Percentiles rank a stretch among this genome's conserved stretches.
Evolutionary conservation across 2,888 invertebrate species (phyloP).

Genomic region (Archaeoteleia sp.): DNA sequence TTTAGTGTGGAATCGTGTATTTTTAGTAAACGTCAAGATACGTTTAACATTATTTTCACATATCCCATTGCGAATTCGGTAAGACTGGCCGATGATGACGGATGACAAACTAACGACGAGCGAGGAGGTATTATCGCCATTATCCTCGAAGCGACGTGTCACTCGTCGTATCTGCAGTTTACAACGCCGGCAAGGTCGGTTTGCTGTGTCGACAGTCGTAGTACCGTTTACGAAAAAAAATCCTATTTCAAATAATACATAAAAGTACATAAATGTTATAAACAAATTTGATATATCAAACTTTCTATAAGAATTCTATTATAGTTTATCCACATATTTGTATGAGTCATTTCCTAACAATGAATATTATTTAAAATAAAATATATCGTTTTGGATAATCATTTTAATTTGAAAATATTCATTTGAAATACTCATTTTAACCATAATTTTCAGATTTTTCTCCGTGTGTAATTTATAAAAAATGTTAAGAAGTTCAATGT

Average conservation of each 20-base stretch:
- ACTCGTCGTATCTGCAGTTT: conserved; percentile 41
- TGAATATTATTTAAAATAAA: too few species aligned
- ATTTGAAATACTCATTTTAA: too few species aligned
- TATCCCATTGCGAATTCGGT: conserved; percentile 28
- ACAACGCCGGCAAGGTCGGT: conserved; percentile 43
- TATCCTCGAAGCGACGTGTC: conserved; percentile 19
- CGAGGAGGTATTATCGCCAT: not conserved
- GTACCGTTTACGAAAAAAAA: conserved; percentile 23
- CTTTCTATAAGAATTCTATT: not conserved
- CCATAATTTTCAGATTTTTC: too few species aligned
- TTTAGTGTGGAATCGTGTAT: conserved; percentile 33
- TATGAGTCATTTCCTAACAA: too few species aligned
- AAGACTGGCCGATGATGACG: conserved; percentile 51
- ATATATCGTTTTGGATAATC: too few species aligned
- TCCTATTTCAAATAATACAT: not conserved
- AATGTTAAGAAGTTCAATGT: too few species aligned
- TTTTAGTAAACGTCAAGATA: conserved; percentile 38
- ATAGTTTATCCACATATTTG: too few species aligned
- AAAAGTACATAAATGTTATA: too few species aligned
- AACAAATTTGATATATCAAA: not conserved
- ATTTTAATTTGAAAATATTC: too few species aligned
- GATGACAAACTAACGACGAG: conserved; percentile 54
- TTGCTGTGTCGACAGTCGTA: conserved; percentile 32
- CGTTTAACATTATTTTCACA: conserved; percentile 35
- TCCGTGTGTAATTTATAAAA: too few species aligned